Evolutionary conservation across 2,888 invertebrate genomes (phyloP).

Genomic region (Macrosoma leucophasiata): DNA sequence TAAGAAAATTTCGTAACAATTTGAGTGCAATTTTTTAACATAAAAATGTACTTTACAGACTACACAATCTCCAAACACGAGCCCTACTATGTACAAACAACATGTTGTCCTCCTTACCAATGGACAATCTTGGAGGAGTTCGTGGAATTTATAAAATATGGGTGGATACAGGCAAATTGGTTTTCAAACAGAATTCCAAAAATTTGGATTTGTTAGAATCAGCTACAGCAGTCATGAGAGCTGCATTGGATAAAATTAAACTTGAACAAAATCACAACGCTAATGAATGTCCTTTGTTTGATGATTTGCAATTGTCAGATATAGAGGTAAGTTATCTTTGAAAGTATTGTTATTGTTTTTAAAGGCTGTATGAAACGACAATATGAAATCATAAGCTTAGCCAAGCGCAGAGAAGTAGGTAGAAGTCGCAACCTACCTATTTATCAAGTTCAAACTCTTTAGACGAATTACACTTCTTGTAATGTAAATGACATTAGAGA

Average conservation of each 20-base stretch:
- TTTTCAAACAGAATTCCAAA: constrained; percentile 71
- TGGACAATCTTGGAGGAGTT: constrained; percentile 80
- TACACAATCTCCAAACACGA: constrained; percentile 76
- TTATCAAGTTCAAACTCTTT: too few species aligned
- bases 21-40: not conserved
- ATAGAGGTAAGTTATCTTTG: constrained; percentile 57
- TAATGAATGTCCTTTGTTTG: constrained; percentile 59
- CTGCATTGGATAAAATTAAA: constrained; percentile 81
- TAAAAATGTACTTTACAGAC: constrained; percentile 43
- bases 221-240: constrained; percentile 83
- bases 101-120: constrained; percentile 76
- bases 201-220: constrained; percentile 78
- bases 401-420: too few species aligned
- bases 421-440: too few species aligned
- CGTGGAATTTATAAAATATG: constrained; percentile 78
- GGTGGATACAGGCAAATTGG: constrained; percentile 78
- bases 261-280: constrained; percentile 45
- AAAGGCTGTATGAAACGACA: too few species aligned
- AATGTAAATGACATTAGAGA: too few species aligned
- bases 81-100: constrained; percentile 83
- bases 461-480: too few species aligned
- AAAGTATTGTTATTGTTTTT: not conserved
- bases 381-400: too few species aligned
- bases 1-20: not conserved
- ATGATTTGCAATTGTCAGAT: constrained; percentile 72